Base-by-base conservation (phyloP, 2,113 vertebrate species). In the Oceanodroma tethys region DNA sequence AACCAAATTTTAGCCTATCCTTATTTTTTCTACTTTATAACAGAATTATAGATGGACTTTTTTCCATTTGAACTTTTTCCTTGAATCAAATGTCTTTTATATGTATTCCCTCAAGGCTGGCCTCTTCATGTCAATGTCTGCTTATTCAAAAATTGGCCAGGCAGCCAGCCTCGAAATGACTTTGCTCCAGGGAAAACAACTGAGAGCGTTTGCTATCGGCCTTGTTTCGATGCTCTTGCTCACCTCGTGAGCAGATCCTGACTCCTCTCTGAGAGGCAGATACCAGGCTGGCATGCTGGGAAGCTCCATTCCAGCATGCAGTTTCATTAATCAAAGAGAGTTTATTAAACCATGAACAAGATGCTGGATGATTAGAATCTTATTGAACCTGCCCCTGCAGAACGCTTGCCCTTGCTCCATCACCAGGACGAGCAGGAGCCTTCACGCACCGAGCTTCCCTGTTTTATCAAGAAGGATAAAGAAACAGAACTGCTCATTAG, bases 21-120 rank as follows among this genome's bases (percentile, higher is more conserved):
- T 80, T 65, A 20, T 45, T 95, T 86, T 82, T 62, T 36, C 71
- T 40, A 22, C 55, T 62, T 72, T 73, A 16, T 58, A 91, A 84
- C 68, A 88, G 91, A 97, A 90, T 79, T 81, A 58, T 34, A 75
- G 67, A 88, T 90, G 30, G 60, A 63, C 18, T 23, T 79, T 32
- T 22, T 72, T 17, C 62, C 14, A 23, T n/a, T 70, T 86, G 59
- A 83, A 70, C 71, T 45, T 90, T 11, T 56, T 48, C 71, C 72
- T 66, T 27, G 21, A 74, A 43, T 65, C 76, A 75, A 68, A 1
- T 16, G 1, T 25, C 38, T 53, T 36, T 79, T 36, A 78, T 59
- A 58, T 55, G 80, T 7, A 18, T 65, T 72, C 73, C 67, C 83
- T 59, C 4, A 2, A 53, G 90, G 15, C 50, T 74, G 78, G n/a